These are phyloP conservation scores for Amphimallon solstitiale DNA, from an alignment of 2,888 invertebrate species.

Conservation along the genomic window DNA sequence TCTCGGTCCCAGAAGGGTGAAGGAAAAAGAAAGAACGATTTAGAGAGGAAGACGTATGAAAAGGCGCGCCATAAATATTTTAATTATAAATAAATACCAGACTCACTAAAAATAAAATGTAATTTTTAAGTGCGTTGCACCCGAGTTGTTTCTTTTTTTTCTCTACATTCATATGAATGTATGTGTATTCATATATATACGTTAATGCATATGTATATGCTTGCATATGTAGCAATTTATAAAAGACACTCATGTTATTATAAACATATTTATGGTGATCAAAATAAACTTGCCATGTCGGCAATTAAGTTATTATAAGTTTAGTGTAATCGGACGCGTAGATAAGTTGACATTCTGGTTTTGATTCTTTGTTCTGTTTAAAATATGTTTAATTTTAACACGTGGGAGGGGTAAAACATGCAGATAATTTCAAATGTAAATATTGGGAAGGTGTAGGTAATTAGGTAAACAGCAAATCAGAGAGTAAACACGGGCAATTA, in stretches of 20 bases:
- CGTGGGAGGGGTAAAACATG: no score
- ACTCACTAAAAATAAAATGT: conserved; percentile 60
- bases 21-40: neutral
- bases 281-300: conserved; percentile 36
- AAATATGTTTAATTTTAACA: no score
- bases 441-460: no score
- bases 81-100: conserved; percentile 61
- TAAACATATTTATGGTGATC: conserved; percentile 41
- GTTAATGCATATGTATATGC: conserved; percentile 8
- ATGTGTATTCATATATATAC: conserved; percentile 16
- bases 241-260: conserved; percentile 38
- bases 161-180: conserved; percentile 8
- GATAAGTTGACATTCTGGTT: no score
- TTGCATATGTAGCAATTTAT: neutral
- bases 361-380: no score
- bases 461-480: no score
- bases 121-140: conserved; percentile 49
- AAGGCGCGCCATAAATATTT: conserved; percentile 42
- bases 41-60: neutral
- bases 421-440: no score
- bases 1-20: no score
- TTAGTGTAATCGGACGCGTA: no score
- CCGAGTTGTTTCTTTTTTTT: conserved; percentile 10
- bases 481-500: no score
- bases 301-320: conserved; percentile 23